Evolutionary conservation across 2,888 invertebrate genomes (phyloP).

Genomic region (Brenthis ino): DNA sequence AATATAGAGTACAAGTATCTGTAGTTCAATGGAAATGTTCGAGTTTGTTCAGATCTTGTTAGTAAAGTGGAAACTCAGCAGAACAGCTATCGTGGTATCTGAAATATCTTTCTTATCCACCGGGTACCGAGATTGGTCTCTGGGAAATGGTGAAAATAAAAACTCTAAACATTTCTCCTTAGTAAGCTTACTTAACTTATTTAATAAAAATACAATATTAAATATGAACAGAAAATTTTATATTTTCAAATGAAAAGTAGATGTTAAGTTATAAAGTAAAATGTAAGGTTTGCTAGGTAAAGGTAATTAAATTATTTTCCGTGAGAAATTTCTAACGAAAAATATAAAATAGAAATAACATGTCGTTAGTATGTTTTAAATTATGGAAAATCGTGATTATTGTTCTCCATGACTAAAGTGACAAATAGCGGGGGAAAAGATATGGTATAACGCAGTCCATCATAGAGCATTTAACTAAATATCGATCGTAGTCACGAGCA

Average conservation of each 20-base stretch:
- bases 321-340: too few species aligned
- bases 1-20: conserved; percentile 13
- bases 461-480: too few species aligned
- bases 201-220: background rate
- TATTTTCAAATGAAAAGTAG: background rate
- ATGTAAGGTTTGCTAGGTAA: background rate
- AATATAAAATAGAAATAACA: too few species aligned
- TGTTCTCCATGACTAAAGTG: too few species aligned
- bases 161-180: conserved; percentile 6
- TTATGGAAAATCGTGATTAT: too few species aligned
- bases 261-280: background rate
- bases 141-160: conserved; percentile 8
- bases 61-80: conserved; percentile 27
- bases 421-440: too few species aligned
- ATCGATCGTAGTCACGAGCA: too few species aligned
- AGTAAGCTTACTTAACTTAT: background rate
- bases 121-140: conserved; percentile 12
- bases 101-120: conserved; percentile 22
- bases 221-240: background rate
- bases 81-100: conserved; percentile 23
- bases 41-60: conserved; percentile 27
- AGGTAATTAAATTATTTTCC: too few species aligned
- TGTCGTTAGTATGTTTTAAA: too few species aligned
- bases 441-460: too few species aligned
- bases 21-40: conserved; percentile 22